phyloP scores from a whole-genome alignment of 2,113 vertebrate genomes.

The Meleagris gallopavo region DNA sequence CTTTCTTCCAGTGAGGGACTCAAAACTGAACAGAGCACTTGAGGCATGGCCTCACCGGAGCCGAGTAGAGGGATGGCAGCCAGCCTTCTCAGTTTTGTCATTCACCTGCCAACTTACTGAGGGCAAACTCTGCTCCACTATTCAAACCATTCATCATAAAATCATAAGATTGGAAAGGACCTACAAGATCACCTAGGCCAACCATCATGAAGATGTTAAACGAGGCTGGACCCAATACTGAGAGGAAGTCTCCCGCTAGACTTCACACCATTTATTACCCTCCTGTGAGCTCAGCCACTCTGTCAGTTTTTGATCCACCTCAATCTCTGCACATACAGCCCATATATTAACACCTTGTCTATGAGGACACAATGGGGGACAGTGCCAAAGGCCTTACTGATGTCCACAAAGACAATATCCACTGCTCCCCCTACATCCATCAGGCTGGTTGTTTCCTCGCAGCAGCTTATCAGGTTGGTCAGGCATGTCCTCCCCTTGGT shows the following conservation, averaged over 20 bases:
- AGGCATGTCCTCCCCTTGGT: neutral
- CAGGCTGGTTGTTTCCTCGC: neutral
- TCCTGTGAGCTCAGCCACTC: neutral
- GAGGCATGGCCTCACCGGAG: neutral
- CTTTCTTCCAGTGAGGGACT: neutral
- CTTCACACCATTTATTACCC: neutral
- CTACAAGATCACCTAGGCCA: too few species aligned
- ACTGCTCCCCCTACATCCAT: neutral
- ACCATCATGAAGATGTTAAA: neutral
- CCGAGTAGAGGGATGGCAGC: neutral
- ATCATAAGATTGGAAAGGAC: too few species aligned
- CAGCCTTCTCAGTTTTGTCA: neutral
- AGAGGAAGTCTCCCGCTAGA: neutral
- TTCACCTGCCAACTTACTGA: neutral
- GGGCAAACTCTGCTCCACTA: neutral
- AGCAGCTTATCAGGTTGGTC: neutral
- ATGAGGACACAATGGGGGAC: neutral
- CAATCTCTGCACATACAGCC: neutral
- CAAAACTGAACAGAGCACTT: neutral
- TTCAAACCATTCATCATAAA: neutral
- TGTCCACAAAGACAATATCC: neutral
- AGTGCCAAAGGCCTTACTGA: neutral
- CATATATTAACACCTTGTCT: neutral
- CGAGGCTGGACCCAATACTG: neutral
- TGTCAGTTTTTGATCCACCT: neutral